Evolutionary conservation across 2,888 invertebrate genomes (phyloP), one percentile per base, ranked within the genome.

Genomic region (Baronia brevicornis): DNA sequence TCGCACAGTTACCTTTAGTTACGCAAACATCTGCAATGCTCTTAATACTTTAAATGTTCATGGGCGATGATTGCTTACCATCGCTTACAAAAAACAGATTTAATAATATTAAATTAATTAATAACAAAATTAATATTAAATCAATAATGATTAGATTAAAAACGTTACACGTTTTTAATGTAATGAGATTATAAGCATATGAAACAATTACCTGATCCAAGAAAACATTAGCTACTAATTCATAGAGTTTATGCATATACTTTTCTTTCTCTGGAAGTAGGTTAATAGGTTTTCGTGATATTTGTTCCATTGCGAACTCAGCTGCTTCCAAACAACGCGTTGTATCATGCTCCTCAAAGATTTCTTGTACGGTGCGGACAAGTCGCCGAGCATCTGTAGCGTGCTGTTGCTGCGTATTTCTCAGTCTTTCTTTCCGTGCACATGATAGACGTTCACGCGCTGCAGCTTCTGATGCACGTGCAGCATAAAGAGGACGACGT

Each of bases 261-360:
- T 68, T 77, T 15, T 80, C 82, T 44, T 79, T 82, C 2, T 54
- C 65, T 1, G 73, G 80, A 18, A 84, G 45, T 28, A 79, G 47
- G 22, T 58, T 60, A 1, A 52, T 41, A 2, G 71, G 65, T 28
- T 70, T 75, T 32, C 67, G 64, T 2, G 65, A 48, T 39, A 82
- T 75, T 51, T 77, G 77, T 42, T 74, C 73, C 63, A 82, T 68
- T 2, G 64, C 82, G 28, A 82, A 84, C 38, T 80, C 71, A 0
- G 71, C 77, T 1, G 60, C 51, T 43, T 84, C 82, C 22, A 84
- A 41, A 31, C 78, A 79, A 44, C 66, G 75, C 2, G 59, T 53
- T 0, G 75, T 75, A 23, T 78, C 72, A 7, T 60, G 60, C 39
- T 65, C 56, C 24, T 71, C 63, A 8, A 54, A 56, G 18, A 63